phyloP scores from a whole-genome alignment of 2,888 invertebrate species.

The Chaetogeoica ovagalla region DNA sequence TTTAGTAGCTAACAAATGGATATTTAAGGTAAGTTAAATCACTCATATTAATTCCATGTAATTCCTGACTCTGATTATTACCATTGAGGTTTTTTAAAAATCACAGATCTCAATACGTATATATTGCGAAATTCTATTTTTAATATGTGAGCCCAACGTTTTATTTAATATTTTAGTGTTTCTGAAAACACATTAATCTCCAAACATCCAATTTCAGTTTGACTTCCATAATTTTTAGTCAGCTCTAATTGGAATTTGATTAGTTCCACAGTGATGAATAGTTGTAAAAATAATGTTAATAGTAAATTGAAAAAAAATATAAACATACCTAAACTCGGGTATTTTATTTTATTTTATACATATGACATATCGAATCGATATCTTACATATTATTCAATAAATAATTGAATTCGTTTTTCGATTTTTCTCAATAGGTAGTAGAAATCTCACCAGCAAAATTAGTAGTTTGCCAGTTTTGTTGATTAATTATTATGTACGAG shows the following conservation, averaged over 20 bases:
- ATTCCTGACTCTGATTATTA: neutral
- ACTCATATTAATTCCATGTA: too few species aligned
- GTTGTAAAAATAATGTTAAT: slow-evolving; percentile 71
- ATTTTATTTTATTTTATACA: too few species aligned
- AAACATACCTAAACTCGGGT: slow-evolving; percentile 79
- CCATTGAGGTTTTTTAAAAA: neutral
- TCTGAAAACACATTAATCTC: slow-evolving; percentile 70
- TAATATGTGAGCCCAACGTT: slow-evolving; percentile 91
- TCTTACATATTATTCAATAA: too few species aligned
- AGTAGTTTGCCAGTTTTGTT: too few species aligned
- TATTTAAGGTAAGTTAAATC: too few species aligned
- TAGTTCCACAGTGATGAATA: slow-evolving; percentile 93
- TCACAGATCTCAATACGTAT: slow-evolving; percentile 65
- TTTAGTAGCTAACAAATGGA: too few species aligned
- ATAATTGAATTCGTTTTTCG: too few species aligned
- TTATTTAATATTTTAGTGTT: slow-evolving; percentile 77
- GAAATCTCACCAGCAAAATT: too few species aligned
- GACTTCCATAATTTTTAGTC: slow-evolving; percentile 83
- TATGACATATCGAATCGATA: too few species aligned
- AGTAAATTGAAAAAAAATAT: neutral
- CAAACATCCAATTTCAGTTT: slow-evolving; percentile 65
- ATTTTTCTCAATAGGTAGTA: too few species aligned
- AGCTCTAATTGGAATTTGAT: slow-evolving; percentile 93
- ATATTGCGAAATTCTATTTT: slow-evolving; percentile 96
- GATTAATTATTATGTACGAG: too few species aligned